Conservation (phyloP, 2,113 vertebrate genomes). For the Eulemur rufifrons region DNA sequence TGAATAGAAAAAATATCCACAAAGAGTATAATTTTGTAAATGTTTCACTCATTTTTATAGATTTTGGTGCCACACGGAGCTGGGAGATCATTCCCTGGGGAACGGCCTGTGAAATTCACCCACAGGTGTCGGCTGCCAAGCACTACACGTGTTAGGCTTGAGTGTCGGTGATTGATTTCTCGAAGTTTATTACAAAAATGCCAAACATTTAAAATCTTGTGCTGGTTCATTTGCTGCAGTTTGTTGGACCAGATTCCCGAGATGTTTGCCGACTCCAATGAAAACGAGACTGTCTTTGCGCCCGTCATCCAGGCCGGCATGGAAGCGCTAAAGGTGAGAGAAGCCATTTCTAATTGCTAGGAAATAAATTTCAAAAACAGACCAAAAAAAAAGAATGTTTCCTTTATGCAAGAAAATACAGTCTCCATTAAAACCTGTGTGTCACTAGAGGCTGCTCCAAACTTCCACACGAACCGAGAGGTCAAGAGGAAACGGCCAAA, state of each 20-base stretch:
- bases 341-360: neutral
- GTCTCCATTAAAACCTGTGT: neutral
- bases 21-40: neutral
- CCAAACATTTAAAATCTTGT: neutral
- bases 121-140: neutral
- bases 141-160: neutral
- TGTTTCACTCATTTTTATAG: neutral
- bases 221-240: conserved; percentile 76
- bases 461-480: neutral
- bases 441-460: neutral
- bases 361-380: neutral
- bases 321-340: conserved; percentile 95
- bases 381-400: neutral
- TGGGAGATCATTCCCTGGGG: neutral
- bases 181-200: neutral
- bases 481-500: neutral
- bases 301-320: conserved; percentile 96
- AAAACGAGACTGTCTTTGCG: conserved; percentile 95
- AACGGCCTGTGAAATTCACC: neutral
- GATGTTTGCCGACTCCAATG: conserved; percentile 95
- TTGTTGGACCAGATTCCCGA: conserved; percentile 97
- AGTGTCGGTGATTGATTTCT: neutral
- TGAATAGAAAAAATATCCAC: neutral
- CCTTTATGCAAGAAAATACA: conserved; percentile 22
- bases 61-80: neutral